These are phyloP conservation scores for Linurgus olivaceus DNA, from an alignment of 2,797 vertebrate genomes.

Conservation along the genomic window DNA sequence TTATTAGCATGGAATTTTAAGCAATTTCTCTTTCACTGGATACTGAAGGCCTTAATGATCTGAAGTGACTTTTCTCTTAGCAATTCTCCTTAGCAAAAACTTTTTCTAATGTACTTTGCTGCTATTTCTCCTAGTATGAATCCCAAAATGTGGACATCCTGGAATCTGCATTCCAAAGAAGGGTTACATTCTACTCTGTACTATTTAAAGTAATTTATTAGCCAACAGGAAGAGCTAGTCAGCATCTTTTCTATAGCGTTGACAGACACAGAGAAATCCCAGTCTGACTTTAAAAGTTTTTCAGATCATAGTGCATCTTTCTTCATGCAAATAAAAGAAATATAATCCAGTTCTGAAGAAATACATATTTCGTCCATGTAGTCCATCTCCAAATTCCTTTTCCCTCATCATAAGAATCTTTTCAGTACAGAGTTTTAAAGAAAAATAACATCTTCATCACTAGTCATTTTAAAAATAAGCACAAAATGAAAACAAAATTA, in stretches of 20 bases:
- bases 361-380: neutral
- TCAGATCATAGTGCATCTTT: neutral
- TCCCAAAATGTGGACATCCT: neutral
- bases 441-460: neutral
- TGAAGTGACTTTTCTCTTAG: neutral
- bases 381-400: neutral
- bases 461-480: neutral
- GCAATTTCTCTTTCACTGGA: neutral
- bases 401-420: neutral
- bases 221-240: neutral
- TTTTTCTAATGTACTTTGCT: neutral
- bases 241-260: neutral
- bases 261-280: neutral
- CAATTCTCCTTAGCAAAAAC: neutral
- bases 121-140: neutral
- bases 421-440: neutral
- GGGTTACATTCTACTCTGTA: neutral
- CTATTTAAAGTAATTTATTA: neutral
- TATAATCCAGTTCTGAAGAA: neutral
- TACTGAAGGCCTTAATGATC: neutral
- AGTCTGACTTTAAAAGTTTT: neutral
- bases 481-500: neutral
- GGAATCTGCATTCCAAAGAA: neutral
- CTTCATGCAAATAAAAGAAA: neutral
- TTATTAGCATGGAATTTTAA: neutral